These are phyloP conservation scores for Dromiciops gliroides DNA, from an alignment of 2,113 vertebrate genomes.

Conservation along the genomic window DNA sequence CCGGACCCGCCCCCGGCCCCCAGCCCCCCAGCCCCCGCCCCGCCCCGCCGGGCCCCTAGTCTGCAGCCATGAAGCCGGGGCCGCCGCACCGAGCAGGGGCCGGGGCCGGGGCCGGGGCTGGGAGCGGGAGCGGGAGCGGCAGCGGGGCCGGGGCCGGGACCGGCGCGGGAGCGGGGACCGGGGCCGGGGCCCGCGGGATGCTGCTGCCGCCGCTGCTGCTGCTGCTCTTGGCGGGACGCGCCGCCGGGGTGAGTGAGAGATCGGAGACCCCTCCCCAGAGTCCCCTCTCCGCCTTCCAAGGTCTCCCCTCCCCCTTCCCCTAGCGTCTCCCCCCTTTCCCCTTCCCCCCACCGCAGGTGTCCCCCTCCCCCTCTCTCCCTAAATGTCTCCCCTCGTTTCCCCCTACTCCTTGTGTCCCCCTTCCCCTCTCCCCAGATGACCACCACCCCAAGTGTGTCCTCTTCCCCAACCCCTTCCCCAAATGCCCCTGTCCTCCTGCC, in stretches of 20 bases:
- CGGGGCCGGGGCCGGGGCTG: conserved; percentile 52
- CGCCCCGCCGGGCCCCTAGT: conserved; percentile 32
- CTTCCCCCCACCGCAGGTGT: too few relatives aligned
- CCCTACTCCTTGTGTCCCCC: not conserved
- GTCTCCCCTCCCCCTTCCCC: not conserved
- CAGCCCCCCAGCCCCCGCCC: conserved; percentile 37
- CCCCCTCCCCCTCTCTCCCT: not conserved
- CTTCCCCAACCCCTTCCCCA: not conserved
- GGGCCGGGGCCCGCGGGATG: conserved; percentile 72
- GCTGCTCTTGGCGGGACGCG: conserved; percentile 75
- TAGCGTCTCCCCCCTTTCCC: too few relatives aligned
- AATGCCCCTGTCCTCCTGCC: not conserved
- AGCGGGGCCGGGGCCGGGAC: conserved; percentile 59
- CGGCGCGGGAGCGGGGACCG: conserved; percentile 31
- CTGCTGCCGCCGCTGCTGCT: conserved; percentile 74
- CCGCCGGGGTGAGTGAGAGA: conserved; percentile 74
- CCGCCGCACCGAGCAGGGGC: conserved; percentile 71
- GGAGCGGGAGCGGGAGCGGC: conserved; percentile 33
- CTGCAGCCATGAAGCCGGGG: conserved; percentile 76
- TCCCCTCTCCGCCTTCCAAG: not conserved
- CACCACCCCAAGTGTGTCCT: not conserved
- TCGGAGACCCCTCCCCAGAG: not conserved
- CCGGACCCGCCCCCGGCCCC: conserved; percentile 49
- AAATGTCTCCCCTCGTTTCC: not conserved
- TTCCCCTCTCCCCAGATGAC: not conserved